Evolutionary conservation across 2,797 vertebrate genomes (phyloP).

Genomic region (Dicrostonyx torquatus): DNA sequence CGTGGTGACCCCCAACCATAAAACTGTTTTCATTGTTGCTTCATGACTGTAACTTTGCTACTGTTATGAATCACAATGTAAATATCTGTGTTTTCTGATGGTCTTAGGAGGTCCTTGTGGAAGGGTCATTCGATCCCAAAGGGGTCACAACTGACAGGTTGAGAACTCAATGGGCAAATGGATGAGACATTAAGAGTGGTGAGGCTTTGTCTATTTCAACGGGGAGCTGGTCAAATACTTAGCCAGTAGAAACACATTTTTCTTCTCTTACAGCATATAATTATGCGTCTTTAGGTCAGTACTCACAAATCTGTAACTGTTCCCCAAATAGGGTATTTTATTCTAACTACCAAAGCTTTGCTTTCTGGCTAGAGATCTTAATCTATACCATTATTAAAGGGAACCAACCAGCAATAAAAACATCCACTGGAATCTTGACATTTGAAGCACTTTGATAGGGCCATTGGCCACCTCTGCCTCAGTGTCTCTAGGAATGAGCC

Average conservation of each 20-base stretch:
- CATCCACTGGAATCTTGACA: background rate
- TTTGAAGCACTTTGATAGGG: background rate
- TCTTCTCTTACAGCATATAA: background rate
- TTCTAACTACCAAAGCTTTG: constrained; percentile 38
- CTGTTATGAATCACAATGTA: background rate
- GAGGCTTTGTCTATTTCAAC: background rate
- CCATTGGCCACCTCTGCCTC: too few species aligned
- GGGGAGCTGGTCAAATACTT: background rate
- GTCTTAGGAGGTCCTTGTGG: background rate
- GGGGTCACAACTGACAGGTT: background rate
- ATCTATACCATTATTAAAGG: constrained; percentile 10
- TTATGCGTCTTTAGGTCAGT: constrained; percentile 6
- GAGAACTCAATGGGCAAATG: background rate
- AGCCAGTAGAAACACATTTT: background rate
- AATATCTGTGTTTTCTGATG: background rate
- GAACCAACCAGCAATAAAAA: background rate
- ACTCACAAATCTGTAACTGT: background rate
- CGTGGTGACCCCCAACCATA: too few species aligned
- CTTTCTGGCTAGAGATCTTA: constrained; percentile 37
- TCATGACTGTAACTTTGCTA: background rate
- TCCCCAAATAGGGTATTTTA: constrained; percentile 50
- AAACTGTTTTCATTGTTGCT: background rate
- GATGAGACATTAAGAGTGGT: background rate
- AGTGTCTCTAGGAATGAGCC: background rate
- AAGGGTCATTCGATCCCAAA: background rate